Base-by-base conservation (phyloP, 2,888 invertebrate genomes). In the Cataglyphis livida region DNA sequence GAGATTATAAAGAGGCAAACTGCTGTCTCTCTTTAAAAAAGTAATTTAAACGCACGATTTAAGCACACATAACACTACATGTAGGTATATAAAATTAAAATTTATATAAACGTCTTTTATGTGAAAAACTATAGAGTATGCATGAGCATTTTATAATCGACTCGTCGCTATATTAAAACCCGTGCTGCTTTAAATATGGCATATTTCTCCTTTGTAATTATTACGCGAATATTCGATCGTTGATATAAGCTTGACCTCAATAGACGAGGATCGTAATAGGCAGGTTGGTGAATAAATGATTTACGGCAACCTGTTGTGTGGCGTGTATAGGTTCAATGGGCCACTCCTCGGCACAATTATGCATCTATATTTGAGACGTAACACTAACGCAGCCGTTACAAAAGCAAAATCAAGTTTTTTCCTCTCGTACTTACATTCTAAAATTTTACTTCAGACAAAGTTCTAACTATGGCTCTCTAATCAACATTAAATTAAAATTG, bases 291-390 rank as follows among this genome's bases (percentile, higher is more conserved):
- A 70, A 70, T 79, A 70, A 59, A 79, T 79, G 78, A 79, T 79
- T 79, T 79, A 79, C 44, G 78, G 78, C 78, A 79, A 79, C 78
- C 78, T 79, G 78, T 79, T 79, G 78, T 79, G 25, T 79, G 35
- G 41, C 12, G 59, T 68, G 35, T 68, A 44, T 25, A 68, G 78
- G 59, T 28, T 59, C 59, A 79, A 79, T 70, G 44, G 70, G 59
- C 32, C n/a, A 57, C 78, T 59, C 78, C 78, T 59, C 59, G 7
- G 70, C 44, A 79, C 78, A 70, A 79, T 79, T 79, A 79, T 68
- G 68, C 78, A 78, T 78, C 35, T 35, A 79, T 79, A 79, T 70
- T 79, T 68, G 48, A 79, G 70, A 59, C n/a, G 35, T 12, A 61
- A 70, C 61, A 21, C 21, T 28, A n/a, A 38, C 38, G 41, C 35